Conservation (phyloP, 2,113 vertebrate genomes). For the Seriola aureovittata region DNA sequence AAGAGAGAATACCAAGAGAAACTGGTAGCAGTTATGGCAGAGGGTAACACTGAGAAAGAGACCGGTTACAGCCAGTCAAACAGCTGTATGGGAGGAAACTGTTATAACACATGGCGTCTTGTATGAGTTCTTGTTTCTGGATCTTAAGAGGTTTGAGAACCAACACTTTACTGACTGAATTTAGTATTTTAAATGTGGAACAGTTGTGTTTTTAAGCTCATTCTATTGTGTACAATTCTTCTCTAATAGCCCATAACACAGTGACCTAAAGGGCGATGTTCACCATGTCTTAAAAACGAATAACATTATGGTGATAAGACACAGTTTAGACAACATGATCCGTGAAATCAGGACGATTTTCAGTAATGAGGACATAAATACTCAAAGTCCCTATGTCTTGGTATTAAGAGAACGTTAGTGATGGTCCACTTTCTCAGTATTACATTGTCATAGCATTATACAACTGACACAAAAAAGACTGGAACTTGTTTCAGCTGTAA, state of each 20-base stretch:
- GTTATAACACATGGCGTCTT: no score
- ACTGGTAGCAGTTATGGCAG: conserved; percentile 37
- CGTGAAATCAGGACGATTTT: not conserved
- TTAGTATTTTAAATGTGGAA: not conserved
- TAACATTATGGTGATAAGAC: no score
- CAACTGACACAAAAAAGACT: conserved; percentile 69
- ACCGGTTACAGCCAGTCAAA: not conserved
- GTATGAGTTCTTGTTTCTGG: no score
- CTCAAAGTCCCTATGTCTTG: no score
- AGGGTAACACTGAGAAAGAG: conserved; percentile 77
- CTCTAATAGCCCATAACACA: no score
- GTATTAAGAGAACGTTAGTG: conserved; percentile 16
- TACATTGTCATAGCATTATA: conserved; percentile 56
- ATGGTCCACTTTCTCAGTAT: conserved; percentile 76
- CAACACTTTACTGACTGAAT: not conserved
- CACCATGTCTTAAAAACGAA: no score
- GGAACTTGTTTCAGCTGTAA: conserved; percentile 74
- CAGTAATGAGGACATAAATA: not conserved
- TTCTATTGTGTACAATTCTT: no score
- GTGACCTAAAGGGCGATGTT: no score
- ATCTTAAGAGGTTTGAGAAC: no score
- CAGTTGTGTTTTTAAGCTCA: not conserved
- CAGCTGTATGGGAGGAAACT: not conserved
- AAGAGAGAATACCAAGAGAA: conserved; percentile 73
- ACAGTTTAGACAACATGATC: not conserved